These are phyloP conservation scores for Prunella fulvescens DNA, from an alignment of 2,113 vertebrate genomes.

Conservation along the genomic window DNA sequence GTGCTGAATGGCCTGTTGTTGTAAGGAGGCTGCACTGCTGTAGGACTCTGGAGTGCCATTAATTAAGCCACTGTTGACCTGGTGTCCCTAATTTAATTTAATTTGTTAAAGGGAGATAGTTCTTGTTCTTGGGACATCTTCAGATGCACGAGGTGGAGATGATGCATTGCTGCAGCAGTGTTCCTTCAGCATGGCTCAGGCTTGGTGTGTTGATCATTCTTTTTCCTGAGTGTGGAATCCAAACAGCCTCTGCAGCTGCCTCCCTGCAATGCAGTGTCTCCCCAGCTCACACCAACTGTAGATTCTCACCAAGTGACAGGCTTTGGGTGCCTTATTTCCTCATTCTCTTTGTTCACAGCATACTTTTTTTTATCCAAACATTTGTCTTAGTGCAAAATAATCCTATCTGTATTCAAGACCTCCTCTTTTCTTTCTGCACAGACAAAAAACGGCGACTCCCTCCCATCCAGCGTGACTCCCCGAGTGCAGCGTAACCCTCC, in stretches of 20 bases:
- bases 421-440: slow-evolving; percentile 10
- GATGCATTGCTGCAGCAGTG: not conserved
- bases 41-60: not conserved
- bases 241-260: not conserved
- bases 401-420: not conserved
- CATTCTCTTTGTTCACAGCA: not conserved
- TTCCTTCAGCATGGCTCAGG: not conserved
- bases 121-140: not conserved
- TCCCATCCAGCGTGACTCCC: slow-evolving; percentile 77
- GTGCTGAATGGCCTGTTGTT: not conserved
- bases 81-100: not conserved
- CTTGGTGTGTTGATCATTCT: not conserved
- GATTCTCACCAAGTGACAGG: not conserved
- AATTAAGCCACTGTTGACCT: not conserved
- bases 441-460: slow-evolving; percentile 88
- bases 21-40: not conserved
- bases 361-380: not conserved
- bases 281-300: not conserved
- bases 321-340: not conserved
- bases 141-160: not conserved
- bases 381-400: not conserved
- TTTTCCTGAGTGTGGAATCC: not conserved
- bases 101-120: not conserved
- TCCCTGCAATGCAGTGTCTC: slow-evolving; percentile 27
- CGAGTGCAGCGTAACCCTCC: slow-evolving; percentile 74